These are phyloP conservation scores for Lithobates pipiens DNA, from an alignment of 2,797 vertebrate species.

Conservation along the genomic window DNA sequence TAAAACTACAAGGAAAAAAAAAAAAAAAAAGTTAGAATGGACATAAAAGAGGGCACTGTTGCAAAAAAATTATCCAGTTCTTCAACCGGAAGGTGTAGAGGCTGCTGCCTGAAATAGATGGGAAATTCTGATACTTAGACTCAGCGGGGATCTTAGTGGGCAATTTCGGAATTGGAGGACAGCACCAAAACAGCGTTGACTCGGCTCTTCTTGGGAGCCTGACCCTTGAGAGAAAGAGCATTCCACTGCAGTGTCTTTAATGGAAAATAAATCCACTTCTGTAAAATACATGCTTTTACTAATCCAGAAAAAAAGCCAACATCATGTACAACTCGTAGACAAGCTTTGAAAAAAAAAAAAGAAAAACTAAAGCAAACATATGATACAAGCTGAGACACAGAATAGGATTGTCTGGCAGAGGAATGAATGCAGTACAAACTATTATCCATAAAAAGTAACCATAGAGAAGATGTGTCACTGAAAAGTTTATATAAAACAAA, in stretches of 20 bases:
- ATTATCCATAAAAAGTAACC: too few species aligned
- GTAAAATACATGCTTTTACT: conserved; percentile 53
- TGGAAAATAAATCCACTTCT: conserved; percentile 55
- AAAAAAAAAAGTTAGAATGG: neutral
- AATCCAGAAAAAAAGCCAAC: conserved; percentile 38
- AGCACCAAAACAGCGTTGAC: conserved; percentile 20
- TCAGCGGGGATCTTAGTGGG: conserved; percentile 29
- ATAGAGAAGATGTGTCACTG: too few species aligned
- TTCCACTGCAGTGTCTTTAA: conserved; percentile 43
- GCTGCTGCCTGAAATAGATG: neutral
- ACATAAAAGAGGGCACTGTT: too few species aligned
- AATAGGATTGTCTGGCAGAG: neutral
- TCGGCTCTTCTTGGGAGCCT: neutral
- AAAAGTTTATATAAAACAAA: too few species aligned
- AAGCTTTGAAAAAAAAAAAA: conserved; percentile 15
- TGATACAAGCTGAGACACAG: neutral
- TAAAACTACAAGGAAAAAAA: neutral
- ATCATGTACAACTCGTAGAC: conserved; percentile 28
- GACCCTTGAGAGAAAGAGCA: conserved; percentile 42
- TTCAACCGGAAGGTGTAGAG: neutral
- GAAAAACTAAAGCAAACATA: neutral
- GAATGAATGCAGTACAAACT: neutral
- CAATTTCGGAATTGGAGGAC: conserved; percentile 43
- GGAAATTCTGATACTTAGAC: neutral
- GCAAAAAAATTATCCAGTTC: neutral